phyloP scores from a whole-genome alignment of 2,113 vertebrate genomes.

The Calyptomena viridis region DNA sequence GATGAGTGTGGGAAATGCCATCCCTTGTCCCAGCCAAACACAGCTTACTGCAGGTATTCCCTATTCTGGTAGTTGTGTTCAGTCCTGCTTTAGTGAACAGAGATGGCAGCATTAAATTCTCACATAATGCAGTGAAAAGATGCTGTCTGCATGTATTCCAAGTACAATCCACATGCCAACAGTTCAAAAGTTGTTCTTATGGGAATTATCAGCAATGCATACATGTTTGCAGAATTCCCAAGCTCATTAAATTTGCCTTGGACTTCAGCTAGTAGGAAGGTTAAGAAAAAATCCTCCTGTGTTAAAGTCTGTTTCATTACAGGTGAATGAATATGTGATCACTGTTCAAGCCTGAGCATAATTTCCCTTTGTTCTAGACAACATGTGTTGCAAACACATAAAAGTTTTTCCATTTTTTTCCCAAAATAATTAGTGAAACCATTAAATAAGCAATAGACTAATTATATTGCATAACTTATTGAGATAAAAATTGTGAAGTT shows the following conservation, averaged over 20 bases:
- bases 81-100: accelerated
- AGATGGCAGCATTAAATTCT: not conserved
- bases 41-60: not conserved
- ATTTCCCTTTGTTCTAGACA: not conserved
- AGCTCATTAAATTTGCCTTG: not conserved
- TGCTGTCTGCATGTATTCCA: not conserved
- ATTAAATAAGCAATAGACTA: not conserved
- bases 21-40: not conserved
- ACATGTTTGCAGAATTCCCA: not conserved
- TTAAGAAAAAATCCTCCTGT: not conserved
- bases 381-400: not conserved
- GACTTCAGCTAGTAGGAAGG: not conserved
- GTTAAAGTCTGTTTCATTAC: not conserved
- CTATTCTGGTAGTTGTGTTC: not conserved
- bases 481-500: constrained; percentile 34
- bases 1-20: not conserved
- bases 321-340: not conserved
- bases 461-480: not conserved
- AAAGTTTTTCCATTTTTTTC: not conserved
- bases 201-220: not conserved
- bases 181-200: not conserved
- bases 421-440: not conserved
- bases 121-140: not conserved
- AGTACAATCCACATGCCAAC: not conserved
- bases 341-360: not conserved